These are phyloP conservation scores for Columba guinea DNA, from an alignment of 2,797 vertebrate genomes.

Conservation along the genomic window DNA sequence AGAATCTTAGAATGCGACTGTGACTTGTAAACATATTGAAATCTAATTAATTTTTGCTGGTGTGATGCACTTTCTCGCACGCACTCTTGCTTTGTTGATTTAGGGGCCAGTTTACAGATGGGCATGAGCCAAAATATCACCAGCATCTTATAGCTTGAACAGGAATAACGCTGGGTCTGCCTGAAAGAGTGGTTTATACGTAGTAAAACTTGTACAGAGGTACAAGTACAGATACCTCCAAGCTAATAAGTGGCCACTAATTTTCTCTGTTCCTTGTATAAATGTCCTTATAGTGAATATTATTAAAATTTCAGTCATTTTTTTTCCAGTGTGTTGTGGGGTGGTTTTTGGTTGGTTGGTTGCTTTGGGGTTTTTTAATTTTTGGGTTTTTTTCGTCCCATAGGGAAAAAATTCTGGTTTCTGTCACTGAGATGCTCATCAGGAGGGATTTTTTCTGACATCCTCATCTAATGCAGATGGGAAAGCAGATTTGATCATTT, in stretches of 20 bases:
- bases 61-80: neutral
- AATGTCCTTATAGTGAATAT: neutral
- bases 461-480: constrained; percentile 13
- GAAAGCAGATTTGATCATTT: constrained; percentile 24
- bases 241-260: neutral
- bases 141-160: rapidly evolving
- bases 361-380: no score
- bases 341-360: no score
- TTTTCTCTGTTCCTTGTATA: neutral
- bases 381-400: neutral
- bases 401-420: neutral
- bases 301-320: neutral
- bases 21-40: neutral
- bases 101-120: neutral
- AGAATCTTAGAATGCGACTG: neutral
- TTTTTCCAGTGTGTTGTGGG: no score
- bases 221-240: neutral
- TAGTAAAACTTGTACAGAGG: neutral
- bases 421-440: neutral
- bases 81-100: neutral
- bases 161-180: neutral
- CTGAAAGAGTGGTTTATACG: neutral
- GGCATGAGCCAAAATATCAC: neutral
- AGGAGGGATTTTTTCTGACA: neutral
- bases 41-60: neutral